Base-by-base conservation (phyloP, 1,140 invertebrate species). In the Globodera ellingtonae region DNA sequence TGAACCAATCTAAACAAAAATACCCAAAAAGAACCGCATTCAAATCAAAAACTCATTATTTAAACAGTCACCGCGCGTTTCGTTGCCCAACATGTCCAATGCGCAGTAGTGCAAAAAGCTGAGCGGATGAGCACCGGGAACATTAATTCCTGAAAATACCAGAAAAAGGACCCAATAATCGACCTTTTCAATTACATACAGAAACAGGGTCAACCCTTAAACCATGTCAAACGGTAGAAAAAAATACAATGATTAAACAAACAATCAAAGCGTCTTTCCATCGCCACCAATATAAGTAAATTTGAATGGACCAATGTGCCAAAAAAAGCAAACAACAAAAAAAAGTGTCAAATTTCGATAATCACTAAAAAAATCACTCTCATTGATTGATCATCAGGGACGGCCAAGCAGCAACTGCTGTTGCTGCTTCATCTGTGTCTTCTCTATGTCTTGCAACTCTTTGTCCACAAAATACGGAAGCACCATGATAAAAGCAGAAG, bases 381-480 rank as follows among this genome's bases (percentile, higher is more conserved):
- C 35, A 3, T 35, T 50, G 1, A 3, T 35, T 50, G 1, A 75
- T 81, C 48, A 84, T 65, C 77, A 13, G 67, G 21, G 48, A 6
- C 59, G 87, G 24, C 87, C 87, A 15, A 88, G 84, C 13, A 88
- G 87, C 87, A 88, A 83, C 75, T 88, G 87, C 59, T 87, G 88
- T 79, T 88, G 87, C 79, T 88, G 86, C 46, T 82, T 83, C 18
- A 88, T 78, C 80, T 89, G 88, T 24, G 79, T 56, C 76, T 89
- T 89, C 59, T 86, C 86, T 62, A 87, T 50, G 72, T 88, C 88
- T 52, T 79, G 70, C 72, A 88, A 72, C 67, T 88, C 87, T 75
- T 87, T 87, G 74, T 89, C 88, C 65, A 89, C 83, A 13, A 84
- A 81, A 50, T 88, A 87, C 18, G 87, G 87, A 72, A 89, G 69